Evolutionary conservation across 2,113 vertebrate species (phyloP).

Genomic region (Syngnathus scovelli): DNA sequence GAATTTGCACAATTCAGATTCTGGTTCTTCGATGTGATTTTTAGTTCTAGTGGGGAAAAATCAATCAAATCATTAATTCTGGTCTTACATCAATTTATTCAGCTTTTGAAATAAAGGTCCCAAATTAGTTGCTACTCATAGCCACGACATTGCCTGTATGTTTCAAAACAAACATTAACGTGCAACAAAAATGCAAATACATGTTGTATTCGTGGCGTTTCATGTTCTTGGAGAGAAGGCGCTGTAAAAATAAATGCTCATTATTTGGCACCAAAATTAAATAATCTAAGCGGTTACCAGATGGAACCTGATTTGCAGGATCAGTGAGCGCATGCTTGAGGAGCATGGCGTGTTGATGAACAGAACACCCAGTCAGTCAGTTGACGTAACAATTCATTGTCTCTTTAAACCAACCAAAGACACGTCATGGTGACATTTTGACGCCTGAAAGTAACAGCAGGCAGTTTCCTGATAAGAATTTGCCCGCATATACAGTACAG

Average conservation of each 20-base stretch:
- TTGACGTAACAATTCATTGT: conserved; percentile 8
- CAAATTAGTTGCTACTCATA: not conserved
- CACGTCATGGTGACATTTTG: not conserved
- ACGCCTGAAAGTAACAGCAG: not conserved
- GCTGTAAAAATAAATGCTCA: conserved; percentile 29
- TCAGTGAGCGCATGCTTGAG: conserved; percentile 4
- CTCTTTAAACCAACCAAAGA: not conserved
- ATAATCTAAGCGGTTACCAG: conserved; percentile 16
- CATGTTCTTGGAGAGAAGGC: not conserved
- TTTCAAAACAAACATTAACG: not conserved
- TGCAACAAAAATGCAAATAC: not conserved
- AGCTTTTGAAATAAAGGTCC: no score
- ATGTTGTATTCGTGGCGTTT: not conserved
- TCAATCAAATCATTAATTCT: no score
- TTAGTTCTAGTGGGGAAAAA: no score
- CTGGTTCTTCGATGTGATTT: no score
- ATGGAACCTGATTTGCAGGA: conserved; percentile 56
- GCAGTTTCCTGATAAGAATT: conserved; percentile 2
- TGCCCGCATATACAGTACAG: not conserved
- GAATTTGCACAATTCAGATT: no score
- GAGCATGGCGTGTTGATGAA: conserved; percentile 13
- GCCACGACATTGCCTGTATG: not conserved
- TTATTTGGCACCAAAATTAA: conserved; percentile 39
- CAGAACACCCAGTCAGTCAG: conserved; percentile 11
- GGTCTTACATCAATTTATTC: no score